Evolutionary conservation across 2,113 vertebrate genomes (phyloP).

Genomic region (Sceloporus tristichus): DNA sequence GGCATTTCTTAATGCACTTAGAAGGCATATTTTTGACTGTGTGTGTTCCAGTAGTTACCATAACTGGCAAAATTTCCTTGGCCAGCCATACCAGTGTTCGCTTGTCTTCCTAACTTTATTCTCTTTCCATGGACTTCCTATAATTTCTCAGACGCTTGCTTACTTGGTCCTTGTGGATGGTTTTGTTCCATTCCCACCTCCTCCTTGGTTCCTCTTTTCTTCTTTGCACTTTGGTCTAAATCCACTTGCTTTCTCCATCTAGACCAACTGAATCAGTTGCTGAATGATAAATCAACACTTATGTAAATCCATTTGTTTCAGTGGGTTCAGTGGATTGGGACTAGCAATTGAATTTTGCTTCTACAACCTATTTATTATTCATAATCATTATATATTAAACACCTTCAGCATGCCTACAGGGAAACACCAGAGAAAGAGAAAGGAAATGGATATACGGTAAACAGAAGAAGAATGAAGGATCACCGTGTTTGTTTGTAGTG

Average conservation of each 20-base stretch:
- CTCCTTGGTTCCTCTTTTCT: background rate
- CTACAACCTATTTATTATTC: background rate
- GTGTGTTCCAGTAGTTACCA: background rate
- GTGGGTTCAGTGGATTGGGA: no score
- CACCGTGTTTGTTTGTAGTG: background rate
- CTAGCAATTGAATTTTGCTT: background rate
- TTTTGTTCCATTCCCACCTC: background rate
- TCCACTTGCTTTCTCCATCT: no score
- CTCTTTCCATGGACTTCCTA: background rate
- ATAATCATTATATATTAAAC: background rate
- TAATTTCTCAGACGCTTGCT: background rate
- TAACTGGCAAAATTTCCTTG: background rate
- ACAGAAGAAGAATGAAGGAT: background rate
- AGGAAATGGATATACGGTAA: background rate
- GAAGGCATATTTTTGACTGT: background rate
- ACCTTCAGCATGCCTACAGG: background rate
- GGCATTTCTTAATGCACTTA: background rate
- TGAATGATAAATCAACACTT: no score
- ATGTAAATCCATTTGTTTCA: no score
- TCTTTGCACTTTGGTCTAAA: background rate
- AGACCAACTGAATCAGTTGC: no score
- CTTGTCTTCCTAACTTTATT: background rate
- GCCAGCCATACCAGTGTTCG: background rate
- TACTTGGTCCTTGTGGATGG: background rate
- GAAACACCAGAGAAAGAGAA: background rate